Base-by-base conservation (phyloP, 2,888 invertebrate genomes). In the Dilophus febrilis region DNA sequence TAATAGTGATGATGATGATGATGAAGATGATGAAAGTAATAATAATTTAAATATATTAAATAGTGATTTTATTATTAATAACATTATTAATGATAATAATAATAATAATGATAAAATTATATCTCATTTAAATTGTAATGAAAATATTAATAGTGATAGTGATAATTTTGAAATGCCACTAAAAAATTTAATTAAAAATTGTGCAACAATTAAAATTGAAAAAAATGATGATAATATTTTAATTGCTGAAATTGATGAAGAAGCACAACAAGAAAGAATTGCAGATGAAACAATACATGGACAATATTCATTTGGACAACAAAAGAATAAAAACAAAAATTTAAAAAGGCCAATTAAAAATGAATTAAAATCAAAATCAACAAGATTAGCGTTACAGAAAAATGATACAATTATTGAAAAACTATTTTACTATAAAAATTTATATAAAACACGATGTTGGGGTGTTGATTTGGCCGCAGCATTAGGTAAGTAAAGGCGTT, bases 381-480 rank as follows among this genome's bases (percentile, higher is more conserved):
- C n/a, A n/a, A n/a, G n/a, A n/a, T n/a, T n/a, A n/a, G n/a, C n/a
- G n/a, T n/a, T n/a, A n/a, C n/a, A n/a, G n/a, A n/a, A n/a, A n/a
- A 22, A 22, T 22, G 22, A 22, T 22, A 36, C 16, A 13, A 28
- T 28, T n/a, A 28, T 36, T 28, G n/a, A 26, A 40, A n/a, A n/a
- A n/a, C n/a, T n/a, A n/a, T n/a, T n/a, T n/a, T n/a, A n/a, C n/a
- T n/a, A n/a, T n/a, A n/a, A n/a, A n/a, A n/a, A n/a, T n/a, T n/a
- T n/a, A n/a, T 35, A 35, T 36, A 16, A 37, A 11, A 46, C 55
- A 40, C 51, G 58, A 14, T 59, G 57, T 36, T 61, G 61, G 61
- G 56, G 59, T 13, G 56, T 62, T 14, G 61, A 62, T 39, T 50
- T 62, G 49, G 55, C 58, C 0, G 60, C 61, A 1, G 61, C 61